Evolutionary conservation across 2,888 invertebrate genomes (phyloP), one percentile per base, ranked within the genome.

Genomic region (Coenonympha arcania): DNA sequence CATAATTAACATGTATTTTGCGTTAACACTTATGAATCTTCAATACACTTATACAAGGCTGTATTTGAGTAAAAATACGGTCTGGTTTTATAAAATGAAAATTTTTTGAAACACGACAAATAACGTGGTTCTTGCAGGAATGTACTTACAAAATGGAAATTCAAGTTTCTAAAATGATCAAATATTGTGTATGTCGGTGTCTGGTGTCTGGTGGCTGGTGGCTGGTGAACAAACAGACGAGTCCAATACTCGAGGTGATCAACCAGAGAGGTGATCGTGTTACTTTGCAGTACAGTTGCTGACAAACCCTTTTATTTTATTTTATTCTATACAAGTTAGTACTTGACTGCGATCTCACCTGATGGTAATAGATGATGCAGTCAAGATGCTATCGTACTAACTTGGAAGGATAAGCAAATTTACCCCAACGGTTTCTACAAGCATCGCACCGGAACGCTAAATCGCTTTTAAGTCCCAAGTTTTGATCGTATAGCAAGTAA

Each of bases 141-240:
- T 52, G 48, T 49, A 58, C 68, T 75, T 49, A 58, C 68, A 76
- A 76, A 52, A 77, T 79, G 74, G 72, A 78, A 74, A 79, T 79
- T 76, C 72, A 71, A 78, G 80, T 80, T 76, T 80, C 77, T 77
- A 77, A 76, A 76, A 73, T 73, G 73, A 72, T 71, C 79, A 79
- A 79, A 80, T 72, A 76, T 68, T 70, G 66, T 66, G 57, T 60
- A 53, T 54, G 52, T 49, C 49, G 57, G 56, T 56, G 55, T 57
- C 43, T 39, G 37, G 56, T 56, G 55, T 57, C 43, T 39, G 37
- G 37, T 26, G 53, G 58, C 59, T 59, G 64, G 62, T 64, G 52
- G 62, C 61, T 62, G 61, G 57, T 61, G 65, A 52, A 58, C 66
- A 69, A 71, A 73, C 66, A 71, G 48, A 59, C 56, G 56, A 59